Percentiles rank a stretch among this genome's conserved stretches.
Evolutionary conservation across 2,888 invertebrate species (phyloP).

Genomic region (Shargacucullia verbasci): DNA sequence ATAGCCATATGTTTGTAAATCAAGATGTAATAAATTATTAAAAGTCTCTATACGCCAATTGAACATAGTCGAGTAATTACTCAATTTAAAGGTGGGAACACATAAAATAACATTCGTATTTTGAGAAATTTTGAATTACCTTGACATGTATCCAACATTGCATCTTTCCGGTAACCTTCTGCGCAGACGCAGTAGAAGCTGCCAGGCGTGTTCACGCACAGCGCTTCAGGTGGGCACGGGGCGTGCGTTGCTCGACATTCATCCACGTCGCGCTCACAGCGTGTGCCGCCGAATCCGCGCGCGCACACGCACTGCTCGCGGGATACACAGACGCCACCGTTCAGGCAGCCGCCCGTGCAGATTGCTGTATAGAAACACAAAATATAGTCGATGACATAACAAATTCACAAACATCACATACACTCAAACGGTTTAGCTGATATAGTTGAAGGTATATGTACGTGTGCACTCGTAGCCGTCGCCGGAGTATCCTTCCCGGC

Average conservation of each 20-base stretch:
- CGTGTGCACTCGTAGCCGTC: constrained; percentile 94
- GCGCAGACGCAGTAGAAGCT: constrained; percentile 97
- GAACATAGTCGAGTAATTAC: not conserved
- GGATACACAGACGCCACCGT: constrained; percentile 94
- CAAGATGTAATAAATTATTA: not conserved
- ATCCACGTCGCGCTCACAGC: constrained; percentile 96
- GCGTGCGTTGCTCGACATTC: constrained; percentile 90
- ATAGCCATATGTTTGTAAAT: too few species aligned
- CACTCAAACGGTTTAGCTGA: too few species aligned
- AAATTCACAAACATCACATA: too few species aligned
- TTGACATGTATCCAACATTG: constrained; percentile 90
- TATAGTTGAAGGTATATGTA: too few species aligned
- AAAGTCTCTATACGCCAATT: not conserved
- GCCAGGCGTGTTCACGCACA: constrained; percentile 96
- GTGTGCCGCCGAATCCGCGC: constrained; percentile 93
- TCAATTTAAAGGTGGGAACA: not conserved
- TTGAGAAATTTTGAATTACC: too few species aligned
- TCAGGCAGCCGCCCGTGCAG: constrained; percentile 94
- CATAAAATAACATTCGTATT: not conserved
- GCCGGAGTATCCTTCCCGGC: constrained; percentile 91
- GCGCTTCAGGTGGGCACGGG: constrained; percentile 92
- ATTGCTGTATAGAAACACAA: constrained; percentile 89
- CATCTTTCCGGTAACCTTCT: constrained; percentile 91
- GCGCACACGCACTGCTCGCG: constrained; percentile 94
- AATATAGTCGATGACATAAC: too few species aligned